A percentile compares a stretch with the other conserved stretches of the same genome.
phyloP scores from a whole-genome alignment of 2,113 vertebrate genomes.

The Microcebus griseorufus region DNA sequence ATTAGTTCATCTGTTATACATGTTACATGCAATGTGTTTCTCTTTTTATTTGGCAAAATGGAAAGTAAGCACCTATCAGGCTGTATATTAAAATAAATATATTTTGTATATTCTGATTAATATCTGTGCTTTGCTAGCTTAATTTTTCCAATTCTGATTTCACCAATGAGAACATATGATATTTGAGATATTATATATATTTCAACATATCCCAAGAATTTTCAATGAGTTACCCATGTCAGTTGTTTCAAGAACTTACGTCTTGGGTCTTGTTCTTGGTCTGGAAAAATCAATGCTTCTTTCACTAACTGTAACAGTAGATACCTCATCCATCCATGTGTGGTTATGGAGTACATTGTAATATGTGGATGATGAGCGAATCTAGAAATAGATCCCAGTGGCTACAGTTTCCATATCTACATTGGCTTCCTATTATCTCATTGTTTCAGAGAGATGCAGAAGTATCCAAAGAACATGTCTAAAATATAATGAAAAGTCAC shows the following conservation, averaged over 20 bases:
- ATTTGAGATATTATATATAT: neutral
- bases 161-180: neutral
- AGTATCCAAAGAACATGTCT: neutral
- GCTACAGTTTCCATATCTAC: neutral
- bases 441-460: neutral
- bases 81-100: neutral
- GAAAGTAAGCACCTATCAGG: neutral
- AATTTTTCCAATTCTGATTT: neutral
- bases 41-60: neutral
- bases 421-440: neutral
- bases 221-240: neutral
- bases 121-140: neutral
- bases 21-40: too few species aligned
- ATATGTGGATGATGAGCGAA: neutral
- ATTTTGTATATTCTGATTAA: neutral
- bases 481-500: neutral
- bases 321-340: neutral
- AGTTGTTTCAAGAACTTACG: too few species aligned
- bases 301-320: too few species aligned
- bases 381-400: neutral
- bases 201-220: neutral
- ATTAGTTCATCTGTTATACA: neutral
- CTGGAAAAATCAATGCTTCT: too few species aligned
- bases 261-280: too few species aligned
- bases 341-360: neutral